These are phyloP conservation scores for Tetanocera ferruginea DNA, from an alignment of 2,888 invertebrate genomes.

Conservation along the genomic window DNA sequence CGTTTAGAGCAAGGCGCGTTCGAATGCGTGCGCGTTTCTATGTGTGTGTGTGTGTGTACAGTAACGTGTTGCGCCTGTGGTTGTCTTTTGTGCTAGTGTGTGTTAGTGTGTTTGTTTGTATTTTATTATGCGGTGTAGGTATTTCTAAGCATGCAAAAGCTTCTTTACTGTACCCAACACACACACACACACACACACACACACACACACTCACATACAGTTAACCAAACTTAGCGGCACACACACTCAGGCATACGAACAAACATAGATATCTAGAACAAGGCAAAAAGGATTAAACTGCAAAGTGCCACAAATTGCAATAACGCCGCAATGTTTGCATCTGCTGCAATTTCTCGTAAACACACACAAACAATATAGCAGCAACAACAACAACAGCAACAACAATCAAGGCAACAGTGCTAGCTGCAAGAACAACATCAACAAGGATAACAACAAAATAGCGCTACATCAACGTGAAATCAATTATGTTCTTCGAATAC, in stretches of 20 bases:
- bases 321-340: conserved; percentile 33
- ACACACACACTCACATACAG: background rate
- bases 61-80: conserved; percentile 33
- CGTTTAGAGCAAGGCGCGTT: background rate
- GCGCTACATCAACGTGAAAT: conserved; percentile 34
- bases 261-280: background rate
- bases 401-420: background rate
- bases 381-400: background rate
- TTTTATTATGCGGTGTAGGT: background rate
- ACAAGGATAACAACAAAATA: conserved; percentile 13
- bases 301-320: conserved; percentile 36
- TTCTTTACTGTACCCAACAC: background rate
- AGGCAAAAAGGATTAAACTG: conserved; percentile 33
- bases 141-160: conserved; percentile 12
- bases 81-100: background rate
- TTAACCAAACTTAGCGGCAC: background rate
- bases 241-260: background rate
- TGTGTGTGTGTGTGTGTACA: background rate
- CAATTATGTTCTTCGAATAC: conserved; percentile 35
- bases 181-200: background rate
- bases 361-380: background rate
- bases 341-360: conserved; percentile 21
- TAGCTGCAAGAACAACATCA: conserved; percentile 2
- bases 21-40: background rate
- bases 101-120: background rate